Conservation (phyloP, 1,140 invertebrate genomes). For the Spodoptera litura region DNA sequence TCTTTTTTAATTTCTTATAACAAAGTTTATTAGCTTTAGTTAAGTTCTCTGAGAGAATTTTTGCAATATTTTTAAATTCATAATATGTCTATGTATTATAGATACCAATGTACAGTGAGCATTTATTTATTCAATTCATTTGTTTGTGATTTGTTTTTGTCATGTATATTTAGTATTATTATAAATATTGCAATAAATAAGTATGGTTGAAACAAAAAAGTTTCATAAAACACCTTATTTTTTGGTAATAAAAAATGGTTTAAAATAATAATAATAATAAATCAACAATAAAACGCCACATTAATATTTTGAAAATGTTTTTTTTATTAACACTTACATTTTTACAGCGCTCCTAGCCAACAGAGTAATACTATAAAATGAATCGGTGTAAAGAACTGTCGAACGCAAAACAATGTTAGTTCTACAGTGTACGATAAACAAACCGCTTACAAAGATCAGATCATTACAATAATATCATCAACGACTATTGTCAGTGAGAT, state of each 20-base stretch:
- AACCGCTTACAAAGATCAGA: constrained; percentile 80
- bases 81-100: too few species aligned
- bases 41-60: too few species aligned
- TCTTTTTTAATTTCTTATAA: too few species aligned
- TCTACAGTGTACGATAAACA: constrained; percentile 83
- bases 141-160: too few species aligned
- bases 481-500: constrained; percentile 82
- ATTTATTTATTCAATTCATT: too few species aligned
- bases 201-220: too few species aligned
- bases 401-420: constrained; percentile 85
- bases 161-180: too few species aligned
- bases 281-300: constrained; percentile 74
- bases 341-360: constrained; percentile 86
- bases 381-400: constrained; percentile 84
- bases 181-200: too few species aligned
- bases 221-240: too few species aligned
- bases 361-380: constrained; percentile 86
- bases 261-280: constrained; percentile 20
- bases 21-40: too few species aligned
- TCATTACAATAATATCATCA: constrained; percentile 78
- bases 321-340: constrained; percentile 86
- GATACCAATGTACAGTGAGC: too few species aligned
- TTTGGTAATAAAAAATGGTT: not conserved
- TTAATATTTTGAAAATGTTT: constrained; percentile 86
- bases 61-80: too few species aligned